These are phyloP conservation scores for Scrobipalpa atriplicella DNA, from an alignment of 2,888 invertebrate species.

Conservation along the genomic window DNA sequence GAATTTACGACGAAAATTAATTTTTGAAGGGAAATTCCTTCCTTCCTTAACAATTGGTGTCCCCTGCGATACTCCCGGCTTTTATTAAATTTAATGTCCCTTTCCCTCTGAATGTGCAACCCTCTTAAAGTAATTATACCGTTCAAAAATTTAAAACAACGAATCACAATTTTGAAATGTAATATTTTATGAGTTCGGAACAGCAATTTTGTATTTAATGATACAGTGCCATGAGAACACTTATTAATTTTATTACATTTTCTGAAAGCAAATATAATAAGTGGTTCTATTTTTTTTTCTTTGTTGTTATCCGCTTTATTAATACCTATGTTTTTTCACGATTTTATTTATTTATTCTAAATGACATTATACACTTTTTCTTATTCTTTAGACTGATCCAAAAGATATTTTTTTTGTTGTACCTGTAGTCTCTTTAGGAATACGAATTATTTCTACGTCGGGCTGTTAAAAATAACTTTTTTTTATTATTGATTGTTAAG, in stretches of 20 bases:
- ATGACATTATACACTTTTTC: no score
- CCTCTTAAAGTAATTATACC: slow-evolving; percentile 56
- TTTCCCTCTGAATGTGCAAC: slow-evolving; percentile 38
- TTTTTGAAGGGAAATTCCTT: slow-evolving; percentile 30
- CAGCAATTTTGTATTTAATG: neutral
- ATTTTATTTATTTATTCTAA: no score
- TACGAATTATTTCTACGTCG: no score
- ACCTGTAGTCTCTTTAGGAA: no score
- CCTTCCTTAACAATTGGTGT: slow-evolving; percentile 26
- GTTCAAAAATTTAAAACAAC: slow-evolving; percentile 53
- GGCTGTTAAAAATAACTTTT: no score
- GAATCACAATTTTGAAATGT: slow-evolving; percentile 7
- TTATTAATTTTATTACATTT: neutral
- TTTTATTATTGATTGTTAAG: no score
- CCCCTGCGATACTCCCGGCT: slow-evolving; percentile 25
- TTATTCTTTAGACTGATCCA: no score
- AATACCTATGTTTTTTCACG: no score
- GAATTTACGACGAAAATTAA: slow-evolving; percentile 30
- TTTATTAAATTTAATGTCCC: slow-evolving; percentile 33
- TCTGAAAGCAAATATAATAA: no score
- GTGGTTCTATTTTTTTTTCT: no score
- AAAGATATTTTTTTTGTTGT: no score
- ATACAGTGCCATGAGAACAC: neutral
- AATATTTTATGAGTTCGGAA: neutral
- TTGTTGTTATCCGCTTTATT: no score